These are phyloP conservation scores for Actinia equina DNA, from an alignment of 64 coral and sea anemone species.

Conservation along the genomic window DNA sequence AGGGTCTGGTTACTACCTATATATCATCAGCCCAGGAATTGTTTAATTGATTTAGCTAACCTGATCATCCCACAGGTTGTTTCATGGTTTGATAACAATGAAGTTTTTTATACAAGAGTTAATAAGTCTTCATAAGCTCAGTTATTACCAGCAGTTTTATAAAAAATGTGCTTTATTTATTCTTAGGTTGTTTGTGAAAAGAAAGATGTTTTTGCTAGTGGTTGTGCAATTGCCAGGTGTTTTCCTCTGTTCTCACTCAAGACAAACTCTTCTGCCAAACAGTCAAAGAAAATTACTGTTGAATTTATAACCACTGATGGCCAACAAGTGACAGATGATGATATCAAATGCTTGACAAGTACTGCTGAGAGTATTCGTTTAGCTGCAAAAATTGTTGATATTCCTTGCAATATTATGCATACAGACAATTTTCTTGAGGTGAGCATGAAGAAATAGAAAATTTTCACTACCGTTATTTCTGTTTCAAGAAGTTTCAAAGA, in stretches of 20 bases:
- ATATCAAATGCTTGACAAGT: conserved; percentile 62
- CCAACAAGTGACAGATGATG: conserved; percentile 52
- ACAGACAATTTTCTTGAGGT: conserved; percentile 90
- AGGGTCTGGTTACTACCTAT: too few relatives aligned
- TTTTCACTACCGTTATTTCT: too few relatives aligned
- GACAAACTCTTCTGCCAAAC: conserved; percentile 33
- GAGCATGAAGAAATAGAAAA: background rate
- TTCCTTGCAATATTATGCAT: conserved; percentile 91
- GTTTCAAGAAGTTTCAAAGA: too few relatives aligned
- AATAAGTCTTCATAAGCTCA: too few relatives aligned
- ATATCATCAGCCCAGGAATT: too few relatives aligned
- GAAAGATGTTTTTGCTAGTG: conserved; percentile 72
- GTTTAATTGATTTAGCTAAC: too few relatives aligned
- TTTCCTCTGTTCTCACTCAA: conserved; percentile 91
- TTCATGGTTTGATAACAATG: background rate
- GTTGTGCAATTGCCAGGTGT: conserved; percentile 81
- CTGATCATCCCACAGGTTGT: background rate
- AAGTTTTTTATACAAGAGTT: too few relatives aligned
- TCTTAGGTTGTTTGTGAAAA: conserved; percentile 91
- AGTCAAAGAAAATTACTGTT: conserved; percentile 70
- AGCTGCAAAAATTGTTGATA: conserved; percentile 81
- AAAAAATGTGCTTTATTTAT: background rate
- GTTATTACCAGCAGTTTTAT: too few relatives aligned
- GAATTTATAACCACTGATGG: conserved; percentile 76
- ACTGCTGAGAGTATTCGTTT: conserved; percentile 87